A percentile compares a stretch with the other conserved stretches of the same genome.
Conservation (phyloP, 35 echinoderm and acorn worm genomes). For the Stichopus chloronotus region DNA sequence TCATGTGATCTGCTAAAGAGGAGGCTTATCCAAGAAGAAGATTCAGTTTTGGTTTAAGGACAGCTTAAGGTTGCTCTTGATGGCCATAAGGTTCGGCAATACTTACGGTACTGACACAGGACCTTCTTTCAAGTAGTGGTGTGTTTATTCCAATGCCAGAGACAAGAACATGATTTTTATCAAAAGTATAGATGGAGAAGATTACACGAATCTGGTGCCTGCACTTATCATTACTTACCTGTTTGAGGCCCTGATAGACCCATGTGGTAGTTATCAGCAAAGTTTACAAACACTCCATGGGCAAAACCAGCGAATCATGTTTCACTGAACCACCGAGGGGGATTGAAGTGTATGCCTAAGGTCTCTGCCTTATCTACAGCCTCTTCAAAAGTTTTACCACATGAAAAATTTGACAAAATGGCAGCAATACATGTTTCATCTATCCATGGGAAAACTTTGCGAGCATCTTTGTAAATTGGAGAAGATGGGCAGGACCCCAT, state of each 20-base stretch:
- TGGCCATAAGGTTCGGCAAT: too few relatives aligned
- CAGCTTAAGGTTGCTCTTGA: too few relatives aligned
- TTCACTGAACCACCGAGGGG: neutral
- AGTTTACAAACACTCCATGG: constrained; percentile 34
- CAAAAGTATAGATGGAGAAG: too few relatives aligned
- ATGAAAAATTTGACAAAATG: constrained; percentile 18
- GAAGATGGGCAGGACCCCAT: constrained; percentile 15
- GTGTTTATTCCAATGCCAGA: too few relatives aligned
- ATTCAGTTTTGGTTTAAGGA: too few relatives aligned
- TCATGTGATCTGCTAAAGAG: too few relatives aligned
- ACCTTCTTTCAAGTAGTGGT: too few relatives aligned
- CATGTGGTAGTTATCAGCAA: constrained; percentile 23
- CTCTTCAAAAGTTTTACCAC: constrained; percentile 18
- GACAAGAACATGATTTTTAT: too few relatives aligned
- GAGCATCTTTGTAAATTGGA: constrained; percentile 22
- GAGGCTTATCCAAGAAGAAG: too few relatives aligned
- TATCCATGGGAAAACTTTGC: constrained; percentile 2
- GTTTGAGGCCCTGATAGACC: constrained; percentile 21
- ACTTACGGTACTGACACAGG: too few relatives aligned
- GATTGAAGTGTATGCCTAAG: neutral
- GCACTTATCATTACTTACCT: neutral
- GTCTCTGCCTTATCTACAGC: neutral
- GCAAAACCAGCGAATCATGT: neutral
- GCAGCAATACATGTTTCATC: constrained; percentile 25
- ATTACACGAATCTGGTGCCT: neutral